phyloP scores from a whole-genome alignment of 2,888 invertebrate genomes.

The Rhopalosiphum nymphaeae region DNA sequence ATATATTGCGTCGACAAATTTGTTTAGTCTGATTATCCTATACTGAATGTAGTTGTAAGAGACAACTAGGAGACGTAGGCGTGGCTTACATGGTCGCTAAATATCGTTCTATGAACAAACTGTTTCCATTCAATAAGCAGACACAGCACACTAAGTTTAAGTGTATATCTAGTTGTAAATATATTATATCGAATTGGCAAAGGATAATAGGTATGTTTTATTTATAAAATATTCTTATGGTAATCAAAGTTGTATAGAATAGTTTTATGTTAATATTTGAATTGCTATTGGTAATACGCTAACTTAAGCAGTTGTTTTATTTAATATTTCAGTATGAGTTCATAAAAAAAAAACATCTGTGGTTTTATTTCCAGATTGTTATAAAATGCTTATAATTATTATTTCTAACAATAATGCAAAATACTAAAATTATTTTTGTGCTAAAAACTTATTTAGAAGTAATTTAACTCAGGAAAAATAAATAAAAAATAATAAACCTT shows the following conservation, averaged over 20 bases:
- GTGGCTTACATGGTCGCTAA: constrained; percentile 38
- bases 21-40: neutral
- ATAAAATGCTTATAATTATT: neutral
- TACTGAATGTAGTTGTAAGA: constrained; percentile 37
- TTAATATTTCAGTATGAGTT: neutral
- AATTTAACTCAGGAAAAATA: too few relatives aligned
- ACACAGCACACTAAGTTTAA: constrained; percentile 24
- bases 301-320: neutral
- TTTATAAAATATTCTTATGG: constrained; percentile 4
- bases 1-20: neutral
- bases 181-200: neutral
- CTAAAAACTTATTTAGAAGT: too few relatives aligned
- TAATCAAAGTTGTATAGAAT: neutral
- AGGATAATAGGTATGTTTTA: neutral
- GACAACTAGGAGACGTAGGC: constrained; percentile 57
- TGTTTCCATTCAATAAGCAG: constrained; percentile 39
- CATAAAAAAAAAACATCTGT: neutral
- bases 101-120: constrained; percentile 41
- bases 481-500: neutral
- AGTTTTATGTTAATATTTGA: neutral
- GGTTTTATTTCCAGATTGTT: neutral
- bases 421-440: neutral
- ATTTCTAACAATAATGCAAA: neutral
- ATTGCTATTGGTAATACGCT: neutral
- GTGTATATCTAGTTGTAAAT: constrained; percentile 3